A percentile compares a stretch with the other conserved stretches of the same genome.
Evolutionary conservation across 37 sponge, comb jelly and placozoan genomes (phyloP).

Genomic region (Geodia barretti): DNA sequence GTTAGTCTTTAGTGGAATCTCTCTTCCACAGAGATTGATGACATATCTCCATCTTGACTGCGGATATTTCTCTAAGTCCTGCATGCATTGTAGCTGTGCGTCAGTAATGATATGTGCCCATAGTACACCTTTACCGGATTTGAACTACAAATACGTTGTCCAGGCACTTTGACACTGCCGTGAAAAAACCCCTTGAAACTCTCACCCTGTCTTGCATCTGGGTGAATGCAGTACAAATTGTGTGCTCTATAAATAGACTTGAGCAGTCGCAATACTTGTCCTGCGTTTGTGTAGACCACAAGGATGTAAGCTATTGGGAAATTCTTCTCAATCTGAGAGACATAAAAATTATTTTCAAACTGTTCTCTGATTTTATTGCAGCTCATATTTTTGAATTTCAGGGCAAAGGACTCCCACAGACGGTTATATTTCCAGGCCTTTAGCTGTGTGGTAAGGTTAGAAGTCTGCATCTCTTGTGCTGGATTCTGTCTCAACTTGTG

Average conservation of each 20-base stretch:
- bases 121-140: slow-evolving; percentile 1
- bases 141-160: slow-evolving; percentile 12
- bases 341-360: too few species aligned
- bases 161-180: slow-evolving; percentile 7
- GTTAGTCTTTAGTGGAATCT: slow-evolving; percentile 43
- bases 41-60: slow-evolving; percentile 48
- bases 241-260: slow-evolving; percentile 33
- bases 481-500: too few species aligned
- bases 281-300: neutral
- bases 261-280: slow-evolving; percentile 18
- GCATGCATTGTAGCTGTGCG: slow-evolving; percentile 1
- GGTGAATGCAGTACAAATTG: slow-evolving; percentile 33
- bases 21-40: slow-evolving; percentile 43
- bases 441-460: too few species aligned
- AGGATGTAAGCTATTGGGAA: slow-evolving; percentile 26
- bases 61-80: too few species aligned
- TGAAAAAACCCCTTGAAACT: slow-evolving; percentile 1
- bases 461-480: too few species aligned
- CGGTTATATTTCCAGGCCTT: too few species aligned
- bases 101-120: neutral
- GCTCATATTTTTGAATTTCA: too few species aligned
- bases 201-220: slow-evolving; percentile 1
- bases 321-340: slow-evolving; percentile 7
- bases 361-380: too few species aligned
- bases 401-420: too few species aligned